These are phyloP conservation scores for Hephaestus fuliginosus DNA, from an alignment of 2,797 vertebrate genomes.

Conservation along the genomic window DNA sequence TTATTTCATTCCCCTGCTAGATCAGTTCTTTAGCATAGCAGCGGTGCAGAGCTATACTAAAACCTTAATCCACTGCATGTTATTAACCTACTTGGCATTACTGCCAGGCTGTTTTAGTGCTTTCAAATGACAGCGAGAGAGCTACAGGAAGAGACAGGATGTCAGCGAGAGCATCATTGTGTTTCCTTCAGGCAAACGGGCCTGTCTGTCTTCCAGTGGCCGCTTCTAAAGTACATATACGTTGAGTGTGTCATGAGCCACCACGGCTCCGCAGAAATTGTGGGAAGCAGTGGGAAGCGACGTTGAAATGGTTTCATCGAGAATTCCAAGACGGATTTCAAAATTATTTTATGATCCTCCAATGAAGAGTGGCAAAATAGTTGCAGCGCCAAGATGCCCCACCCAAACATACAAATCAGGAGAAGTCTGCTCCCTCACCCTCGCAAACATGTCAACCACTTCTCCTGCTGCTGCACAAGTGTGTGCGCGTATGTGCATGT, in stretches of 20 bases:
- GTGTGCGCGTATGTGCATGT: constrained; percentile 29
- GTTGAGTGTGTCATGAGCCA: neutral
- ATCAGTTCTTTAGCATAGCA: constrained; percentile 56
- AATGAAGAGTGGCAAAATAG: constrained; percentile 44
- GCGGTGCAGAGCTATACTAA: constrained; percentile 58
- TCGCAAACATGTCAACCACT: constrained; percentile 58
- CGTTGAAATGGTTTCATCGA: constrained; percentile 15
- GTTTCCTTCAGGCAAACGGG: constrained; percentile 21
- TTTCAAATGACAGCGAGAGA: constrained; percentile 60
- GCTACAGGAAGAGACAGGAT: constrained; percentile 30
- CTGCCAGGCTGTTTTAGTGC: constrained; percentile 62
- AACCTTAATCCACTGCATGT: constrained; percentile 78
- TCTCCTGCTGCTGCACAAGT: constrained; percentile 43
- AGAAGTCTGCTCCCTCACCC: constrained; percentile 49
- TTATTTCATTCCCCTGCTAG: constrained; percentile 58
- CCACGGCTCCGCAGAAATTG: neutral
- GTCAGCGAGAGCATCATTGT: constrained; percentile 29
- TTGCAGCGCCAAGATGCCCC: constrained; percentile 43
- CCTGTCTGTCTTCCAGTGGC: neutral
- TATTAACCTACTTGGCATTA: constrained; percentile 80
- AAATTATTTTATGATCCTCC: constrained; percentile 22
- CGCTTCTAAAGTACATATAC: neutral
- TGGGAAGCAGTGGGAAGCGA: neutral
- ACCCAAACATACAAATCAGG: constrained; percentile 56
- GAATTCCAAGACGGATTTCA: constrained; percentile 10